Evolutionary conservation across 2,797 vertebrate species (phyloP), one percentile per base, ranked within the genome.

Genomic region (Melanitta fusca): DNA sequence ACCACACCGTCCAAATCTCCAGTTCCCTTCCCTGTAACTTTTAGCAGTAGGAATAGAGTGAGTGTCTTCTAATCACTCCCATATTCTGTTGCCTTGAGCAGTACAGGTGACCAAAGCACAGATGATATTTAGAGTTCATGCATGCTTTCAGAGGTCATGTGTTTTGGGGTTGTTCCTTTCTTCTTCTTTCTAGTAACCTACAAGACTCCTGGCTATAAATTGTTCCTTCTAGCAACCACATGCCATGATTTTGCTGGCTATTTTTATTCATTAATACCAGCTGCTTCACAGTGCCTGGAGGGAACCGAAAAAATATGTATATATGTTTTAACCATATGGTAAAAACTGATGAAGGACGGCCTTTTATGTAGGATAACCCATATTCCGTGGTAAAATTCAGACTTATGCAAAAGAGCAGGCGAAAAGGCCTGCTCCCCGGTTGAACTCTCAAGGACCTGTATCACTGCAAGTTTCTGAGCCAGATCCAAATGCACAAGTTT

Each of bases 181-280:
- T 87, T 60, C 81, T 86, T 61, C 65, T 90, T 93, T 96, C 93
- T 89, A 91, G 84, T 95, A 86, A 91, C 93, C 94, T 81, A 51
- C 93, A 97, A 95, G 93, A 96, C 95, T 97, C 85, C 88, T 94
- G 96, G 80, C 94, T 97, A 95, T 96, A 97, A 98, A 97, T 95
- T 92, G 82, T 57, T 98, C 84, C 86, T 97, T 96, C 94, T 91
- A 96, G 93, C 84, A 96, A 93, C 71, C 95, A 93, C 90, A 97
- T 96, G 84, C 94, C 95, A 95, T 88, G 88, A 97, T 96, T 96
- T 97, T 96, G 91, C 91, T 95, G 95, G 95, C 90, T 95, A 93
- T 96, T 97, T 96, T 97, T 94, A 96, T 95, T 98, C 96, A 98
- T 98, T 97, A 97, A 94, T 97, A 97, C 94, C 98, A 98, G 97